A percentile compares a stretch with the other conserved stretches of the same genome.
phyloP scores from a whole-genome alignment of 2,113 vertebrate species.

The Chunga burmeisteri region DNA sequence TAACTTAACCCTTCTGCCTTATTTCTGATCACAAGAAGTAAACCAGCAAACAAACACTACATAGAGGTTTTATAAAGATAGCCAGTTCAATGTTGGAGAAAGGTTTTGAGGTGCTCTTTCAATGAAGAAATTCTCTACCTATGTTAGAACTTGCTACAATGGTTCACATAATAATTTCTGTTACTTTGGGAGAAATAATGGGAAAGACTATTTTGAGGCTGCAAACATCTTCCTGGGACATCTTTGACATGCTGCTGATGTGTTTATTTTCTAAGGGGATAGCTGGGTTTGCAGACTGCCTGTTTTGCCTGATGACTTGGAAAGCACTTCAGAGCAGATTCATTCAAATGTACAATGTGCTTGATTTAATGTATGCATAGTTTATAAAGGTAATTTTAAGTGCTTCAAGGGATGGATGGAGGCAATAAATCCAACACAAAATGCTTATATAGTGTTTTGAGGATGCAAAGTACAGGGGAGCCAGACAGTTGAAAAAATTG shows the following conservation, averaged over 20 bases:
- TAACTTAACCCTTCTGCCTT: not conserved
- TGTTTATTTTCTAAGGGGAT: not conserved
- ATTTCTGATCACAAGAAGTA: not conserved
- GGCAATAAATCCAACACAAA: not conserved
- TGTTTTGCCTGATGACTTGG: not conserved
- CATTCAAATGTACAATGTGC: not conserved
- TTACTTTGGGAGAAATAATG: not conserved
- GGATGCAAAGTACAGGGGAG: not conserved
- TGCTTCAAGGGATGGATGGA: not conserved
- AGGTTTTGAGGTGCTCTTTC: not conserved
- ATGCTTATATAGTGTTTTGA: not conserved
- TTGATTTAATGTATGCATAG: not conserved
- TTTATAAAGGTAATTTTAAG: conserved; percentile 25
- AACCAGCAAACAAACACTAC: not conserved
- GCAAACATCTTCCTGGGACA: not conserved
- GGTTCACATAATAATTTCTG: not conserved
- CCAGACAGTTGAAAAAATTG: not conserved
- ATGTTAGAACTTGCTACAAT: not conserved
- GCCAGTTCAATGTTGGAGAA: not conserved
- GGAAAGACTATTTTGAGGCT: not conserved
- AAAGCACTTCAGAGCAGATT: not conserved
- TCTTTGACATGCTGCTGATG: not conserved
- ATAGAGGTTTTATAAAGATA: not conserved
- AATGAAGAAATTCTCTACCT: not conserved
- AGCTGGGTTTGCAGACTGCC: not conserved